Base-by-base conservation (phyloP, 92 coral and sea anemone species). In the Zoanthus sansibaricus region DNA sequence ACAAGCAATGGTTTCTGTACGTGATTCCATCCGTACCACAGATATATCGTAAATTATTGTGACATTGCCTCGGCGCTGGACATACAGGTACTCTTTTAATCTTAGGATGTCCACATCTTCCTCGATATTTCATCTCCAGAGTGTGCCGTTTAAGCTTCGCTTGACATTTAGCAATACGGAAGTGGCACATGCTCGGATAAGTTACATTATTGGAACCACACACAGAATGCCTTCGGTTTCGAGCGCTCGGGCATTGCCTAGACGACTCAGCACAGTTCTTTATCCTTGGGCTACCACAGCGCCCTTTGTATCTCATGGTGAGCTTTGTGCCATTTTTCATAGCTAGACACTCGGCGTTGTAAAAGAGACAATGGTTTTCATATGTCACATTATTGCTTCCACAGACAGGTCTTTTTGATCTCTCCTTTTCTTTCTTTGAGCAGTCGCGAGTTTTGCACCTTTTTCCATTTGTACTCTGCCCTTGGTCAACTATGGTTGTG, bases 151-250 rank as follows among this genome's bases (percentile, higher is more conserved):
- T 93, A 46, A 87, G 88, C 54, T 73, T 83, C 14, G 97, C 97
- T 58, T 88, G 87, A 67, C 99, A 97, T 44, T 94, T 87, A 30
- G 97, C 95, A 44, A 92, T 90, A 52, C 96, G 93, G 77, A 95
- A 90, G 82, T 89, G 93, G 31, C 99, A 97, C 45, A 89, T 88
- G 32, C 97, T 90, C 10, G 85, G 76, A 84, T 97, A 95, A 6
- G 98, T 97, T 1, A 75, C 88, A 58, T 94, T 94, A 78, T 97
- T 90, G 85, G 91, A 91, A 3, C 95, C 99, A 70, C 99, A 97
- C 6, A 97, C 90, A 21, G 98, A 87, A 48, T 89, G 89, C 48
- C 91, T 86, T 14, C 90, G 76, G 21, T 89, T 72, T 72, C 89
- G 93, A 18, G 83, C 83, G 66, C 15, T 74, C 61, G 83, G 79